Conservation (phyloP, 64 coral and sea anemone species). For the Trachythela sp. region DNA sequence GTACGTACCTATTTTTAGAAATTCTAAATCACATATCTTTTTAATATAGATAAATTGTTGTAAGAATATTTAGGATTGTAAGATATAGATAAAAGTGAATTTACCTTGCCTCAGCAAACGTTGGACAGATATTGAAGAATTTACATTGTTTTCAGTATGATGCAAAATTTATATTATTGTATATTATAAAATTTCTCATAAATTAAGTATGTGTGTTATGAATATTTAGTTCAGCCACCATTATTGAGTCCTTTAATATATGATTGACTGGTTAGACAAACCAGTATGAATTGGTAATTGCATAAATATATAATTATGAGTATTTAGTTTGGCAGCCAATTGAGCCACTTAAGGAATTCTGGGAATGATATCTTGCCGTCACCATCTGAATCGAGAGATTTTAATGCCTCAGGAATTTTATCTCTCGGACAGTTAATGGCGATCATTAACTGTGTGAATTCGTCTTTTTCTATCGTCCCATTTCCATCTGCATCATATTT, state of each 20-base stretch:
- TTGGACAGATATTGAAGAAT: no score
- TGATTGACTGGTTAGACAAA: no score
- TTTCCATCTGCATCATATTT: slow-evolving; percentile 70
- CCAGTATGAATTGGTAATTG: neutral
- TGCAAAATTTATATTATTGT: neutral
- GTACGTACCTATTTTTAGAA: no score
- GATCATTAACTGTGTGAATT: slow-evolving; percentile 61
- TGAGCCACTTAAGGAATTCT: slow-evolving; percentile 83
- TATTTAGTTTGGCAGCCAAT: slow-evolving; percentile 51
- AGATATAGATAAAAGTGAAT: no score
- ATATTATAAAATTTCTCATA: neutral
- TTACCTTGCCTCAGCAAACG: no score
- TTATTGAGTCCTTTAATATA: no score
- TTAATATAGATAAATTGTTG: no score
- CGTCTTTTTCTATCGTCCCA: slow-evolving; percentile 69
- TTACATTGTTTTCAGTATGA: no score
- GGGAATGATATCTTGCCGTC: slow-evolving; percentile 81
- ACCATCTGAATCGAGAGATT: slow-evolving; percentile 62
- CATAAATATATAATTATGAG: neutral
- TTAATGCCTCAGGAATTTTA: slow-evolving; percentile 43
- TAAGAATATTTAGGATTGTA: no score
- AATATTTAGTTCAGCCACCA: neutral
- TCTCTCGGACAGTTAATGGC: slow-evolving; percentile 26
- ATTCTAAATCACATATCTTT: no score
- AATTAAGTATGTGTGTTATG: neutral